Base-by-base conservation (phyloP, 2,113 vertebrate species). In the Gambusia holbrooki region DNA sequence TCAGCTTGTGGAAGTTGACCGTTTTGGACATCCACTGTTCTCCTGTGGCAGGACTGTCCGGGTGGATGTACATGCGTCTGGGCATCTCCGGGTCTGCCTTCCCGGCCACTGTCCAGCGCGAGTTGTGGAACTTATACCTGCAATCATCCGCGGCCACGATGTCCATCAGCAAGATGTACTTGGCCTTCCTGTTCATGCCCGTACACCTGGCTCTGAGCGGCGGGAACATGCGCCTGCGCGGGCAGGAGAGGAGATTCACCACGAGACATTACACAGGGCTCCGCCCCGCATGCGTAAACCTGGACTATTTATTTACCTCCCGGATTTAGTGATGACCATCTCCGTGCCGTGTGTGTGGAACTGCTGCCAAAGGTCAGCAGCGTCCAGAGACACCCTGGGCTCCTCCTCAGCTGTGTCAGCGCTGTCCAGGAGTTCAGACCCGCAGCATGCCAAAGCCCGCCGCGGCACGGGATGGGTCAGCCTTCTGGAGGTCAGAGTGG, bases 281-380 rank as follows among this genome's bases (percentile, higher is more conserved):
- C 32, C 76, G 35, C 7, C 19, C 27, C 8, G 62, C 35, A 14
- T 54, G 81, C 71, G 61, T 78, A 73, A 76, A 19, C 9, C 1
- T 61, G 3, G 28, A 0, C 68, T 37, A 60, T 70, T 86, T 37
- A 60, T 71, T 87, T 95, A 83, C 97, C 97, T 98, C 90, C 97
- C 97, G 0, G 97, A 98, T 93, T 99, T 99, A 60, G 97, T 99
- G 72, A 99, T 99, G 84, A 99, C 96, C 97, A 99, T 99, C 92
- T 99, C 97, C 0, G 97, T 99, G 75, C 96, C 96, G 80, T 93
- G 90, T 88, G 94, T 96, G 93, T 99, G 97, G 91, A 99, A 99
- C 90, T 97, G 95, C 71, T 94, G 96, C 97, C 97, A 99, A 81
- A 99, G 96, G 29, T 98, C 96, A 81, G 94, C 95, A 78, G 95